Conservation (phyloP, 2,888 invertebrate genomes). For the Ferrisia virgata region DNA sequence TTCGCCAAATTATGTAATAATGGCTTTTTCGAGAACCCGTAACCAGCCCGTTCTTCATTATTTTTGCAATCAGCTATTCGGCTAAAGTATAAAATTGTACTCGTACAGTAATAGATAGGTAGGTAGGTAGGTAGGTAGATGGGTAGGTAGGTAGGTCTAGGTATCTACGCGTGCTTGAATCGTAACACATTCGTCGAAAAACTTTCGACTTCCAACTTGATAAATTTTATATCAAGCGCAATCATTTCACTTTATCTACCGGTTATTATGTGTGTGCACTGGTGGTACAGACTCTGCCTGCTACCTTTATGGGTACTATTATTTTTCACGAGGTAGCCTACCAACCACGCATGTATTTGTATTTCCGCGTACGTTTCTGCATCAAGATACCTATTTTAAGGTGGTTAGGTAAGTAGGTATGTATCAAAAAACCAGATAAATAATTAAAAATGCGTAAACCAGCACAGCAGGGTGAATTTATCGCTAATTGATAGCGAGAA, state of each 20-base stretch:
- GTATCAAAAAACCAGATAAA: not conserved
- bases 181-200: not conserved
- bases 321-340: too few species aligned
- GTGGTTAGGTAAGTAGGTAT: too few species aligned
- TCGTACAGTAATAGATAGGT: too few species aligned
- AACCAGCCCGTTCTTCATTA: not conserved
- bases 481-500: not conserved
- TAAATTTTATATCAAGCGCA: not conserved
- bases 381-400: too few species aligned
- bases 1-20: slow-evolving; percentile 16
- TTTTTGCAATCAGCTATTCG: not conserved
- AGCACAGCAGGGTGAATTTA: not conserved
- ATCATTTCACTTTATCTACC: not conserved
- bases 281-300: too few species aligned
- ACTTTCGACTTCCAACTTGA: not conserved
- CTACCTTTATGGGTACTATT: too few species aligned
- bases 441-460: not conserved
- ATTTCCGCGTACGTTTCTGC: too few species aligned
- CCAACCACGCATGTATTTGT: too few species aligned
- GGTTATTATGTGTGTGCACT: not conserved
- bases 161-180: not conserved
- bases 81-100: not conserved
- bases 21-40: not conserved
- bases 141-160: too few species aligned
- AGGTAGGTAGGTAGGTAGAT: too few species aligned